Evolutionary conservation across 2,797 vertebrate species (phyloP), one percentile per base, ranked within the genome.

Genomic region (Apodemus agrarius): DNA sequence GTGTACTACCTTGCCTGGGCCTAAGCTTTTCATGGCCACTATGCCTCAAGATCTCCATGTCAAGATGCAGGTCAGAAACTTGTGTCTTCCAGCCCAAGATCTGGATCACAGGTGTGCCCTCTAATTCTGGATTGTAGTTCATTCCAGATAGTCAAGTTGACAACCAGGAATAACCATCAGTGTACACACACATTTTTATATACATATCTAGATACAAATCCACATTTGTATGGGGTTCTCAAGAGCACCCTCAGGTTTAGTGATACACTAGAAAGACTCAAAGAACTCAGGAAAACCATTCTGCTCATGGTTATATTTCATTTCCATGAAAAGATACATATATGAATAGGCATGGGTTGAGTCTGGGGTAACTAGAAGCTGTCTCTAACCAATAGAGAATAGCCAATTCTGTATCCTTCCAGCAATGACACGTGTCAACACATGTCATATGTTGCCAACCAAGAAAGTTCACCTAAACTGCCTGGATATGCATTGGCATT

Each of bases 261-360:
- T 9, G 63, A 84, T 78, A 46, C 43, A 22, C 65, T 85, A 40
- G 59, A 31, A 94, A 65, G 63, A 93, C 19, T 90, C 78, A 85
- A 29, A 96, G 37, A 81, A 88, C 87, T 90, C 52, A 80, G 63
- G 69, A 96, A 97, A 92, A 65, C 65, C 76, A 12, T 76, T 49
- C 1, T 26, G 61, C 13, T 80, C 40, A n/a, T 34, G n/a, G 40
- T 37, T 80, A 37, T 54, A 16, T 88, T 76, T 37, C 34, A 49
- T 81, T 92, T 72, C 10, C 43, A 54, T 24, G 16, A n/a, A 88
- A 86, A 40, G 8, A 81, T 31, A 69, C 22, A 46, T 46, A 57
- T 13, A 65, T 14, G 63, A 89, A 74, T 63, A 52, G 37, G 31
- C n/a, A 82, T 72, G 8, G 26, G 37, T 26, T 72, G 78, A 88